phyloP scores from a whole-genome alignment of 2,888 invertebrate genomes.

The Helicoverpa assulta region DNA sequence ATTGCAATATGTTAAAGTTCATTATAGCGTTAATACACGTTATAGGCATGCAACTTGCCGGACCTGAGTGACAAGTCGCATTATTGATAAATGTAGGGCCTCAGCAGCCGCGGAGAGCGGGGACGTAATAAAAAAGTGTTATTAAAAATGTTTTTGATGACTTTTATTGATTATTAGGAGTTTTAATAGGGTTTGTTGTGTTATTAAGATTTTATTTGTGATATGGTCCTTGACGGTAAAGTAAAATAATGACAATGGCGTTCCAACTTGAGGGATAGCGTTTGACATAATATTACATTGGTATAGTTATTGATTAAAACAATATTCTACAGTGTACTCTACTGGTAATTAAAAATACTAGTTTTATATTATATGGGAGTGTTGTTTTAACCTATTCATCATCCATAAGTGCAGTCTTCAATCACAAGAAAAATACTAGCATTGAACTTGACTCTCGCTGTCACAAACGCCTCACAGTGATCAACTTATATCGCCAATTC shows the following conservation, averaged over 20 bases:
- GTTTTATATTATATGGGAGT: too few species aligned
- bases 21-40: constrained; percentile 52
- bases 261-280: too few species aligned
- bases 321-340: too few species aligned
- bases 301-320: too few species aligned
- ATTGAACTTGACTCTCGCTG: neutral
- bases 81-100: constrained; percentile 64
- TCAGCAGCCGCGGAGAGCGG: constrained; percentile 6
- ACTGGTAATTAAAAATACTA: too few species aligned
- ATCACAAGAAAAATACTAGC: neutral
- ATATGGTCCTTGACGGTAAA: too few species aligned
- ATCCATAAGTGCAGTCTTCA: neutral
- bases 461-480: constrained; percentile 41
- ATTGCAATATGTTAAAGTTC: constrained; percentile 57
- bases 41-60: constrained; percentile 48
- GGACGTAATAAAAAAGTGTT: neutral
- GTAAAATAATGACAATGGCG: too few species aligned
- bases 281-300: too few species aligned
- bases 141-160: neutral
- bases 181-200: neutral
- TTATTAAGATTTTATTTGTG: too few species aligned
- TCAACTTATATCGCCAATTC: constrained; percentile 66
- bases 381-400: too few species aligned
- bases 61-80: constrained; percentile 64
- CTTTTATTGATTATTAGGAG: neutral